Base-by-base conservation (phyloP, 2,888 invertebrate genomes). In the Drosophila hamatofila region DNA sequence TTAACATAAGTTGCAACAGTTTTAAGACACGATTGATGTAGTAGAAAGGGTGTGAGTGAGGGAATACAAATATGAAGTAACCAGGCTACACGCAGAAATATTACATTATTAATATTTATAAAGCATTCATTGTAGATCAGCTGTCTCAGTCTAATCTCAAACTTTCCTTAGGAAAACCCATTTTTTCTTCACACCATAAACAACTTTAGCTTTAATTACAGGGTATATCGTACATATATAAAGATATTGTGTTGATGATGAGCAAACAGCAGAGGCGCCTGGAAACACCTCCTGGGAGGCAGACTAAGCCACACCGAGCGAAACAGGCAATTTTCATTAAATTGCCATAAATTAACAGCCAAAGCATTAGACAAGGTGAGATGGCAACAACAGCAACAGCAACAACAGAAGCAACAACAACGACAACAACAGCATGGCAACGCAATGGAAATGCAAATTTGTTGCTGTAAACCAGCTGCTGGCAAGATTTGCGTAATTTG, bases 401-500 rank as follows among this genome's bases (percentile, higher is more conserved):
- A 62, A 42, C 67, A 60, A 59, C 69, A 75, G 63, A 21, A 62
- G 49, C 44, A 73, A 61, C 55, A 74, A 60, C 42, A 58, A 51
- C 51, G 51, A 33, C 25, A 72, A 62, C 46, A 56, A 55, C 44
- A 59, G 21, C 25, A 44, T 46, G 33, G 35, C 41, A 73, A 78
- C 52, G 69, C 61, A 68, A 57, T 76, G 68, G 48, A 76, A 75
- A 83, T 83, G 83, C 81, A 83, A 74, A 83, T 80, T 61, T 56
- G 59, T 42, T 63, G 48, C 25, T 59, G 69, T 59, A 61, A 59
- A 69, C 67, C 77, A 81, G 69, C 88, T 88, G 65, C 65, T 83
- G 86, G 85, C 83, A 51, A 88, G 60, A 82, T 88, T 84, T 84
- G 87, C 84, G 84, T 84, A 88, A 84, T 81, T 81, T 73, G 72